These are phyloP conservation scores for Adrianichthys oophorus DNA, from an alignment of 2,797 vertebrate species.

Conservation along the genomic window DNA sequence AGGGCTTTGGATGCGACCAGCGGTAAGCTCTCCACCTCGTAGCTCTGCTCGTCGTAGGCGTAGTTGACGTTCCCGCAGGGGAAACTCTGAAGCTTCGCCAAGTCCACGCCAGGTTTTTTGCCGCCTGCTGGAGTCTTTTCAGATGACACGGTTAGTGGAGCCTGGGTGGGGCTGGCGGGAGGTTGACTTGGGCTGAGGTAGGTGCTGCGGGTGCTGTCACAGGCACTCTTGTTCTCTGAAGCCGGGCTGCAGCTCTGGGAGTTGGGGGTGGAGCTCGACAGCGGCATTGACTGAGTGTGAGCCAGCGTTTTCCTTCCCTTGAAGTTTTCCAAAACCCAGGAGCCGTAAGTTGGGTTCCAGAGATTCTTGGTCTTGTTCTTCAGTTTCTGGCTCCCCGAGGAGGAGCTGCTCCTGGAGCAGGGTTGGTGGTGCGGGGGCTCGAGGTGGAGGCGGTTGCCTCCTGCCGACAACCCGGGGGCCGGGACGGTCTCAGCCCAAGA, in stretches of 20 bases:
- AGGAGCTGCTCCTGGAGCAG: conserved; percentile 75
- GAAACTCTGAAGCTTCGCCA: conserved; percentile 88
- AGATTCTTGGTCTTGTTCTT: conserved; percentile 93
- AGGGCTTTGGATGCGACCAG: conserved; percentile 62
- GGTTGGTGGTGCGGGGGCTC: conserved; percentile 63
- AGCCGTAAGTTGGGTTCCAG: conserved; percentile 93
- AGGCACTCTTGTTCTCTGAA: conserved; percentile 70
- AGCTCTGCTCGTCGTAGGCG: conserved; percentile 85
- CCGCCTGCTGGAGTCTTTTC: conserved; percentile 50
- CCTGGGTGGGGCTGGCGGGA: conserved; percentile 68
- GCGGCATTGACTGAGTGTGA: conserved; percentile 81
- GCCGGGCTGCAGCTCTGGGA: conserved; percentile 36
- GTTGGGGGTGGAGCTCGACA: conserved; percentile 59
- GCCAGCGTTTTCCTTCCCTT: conserved; percentile 74
- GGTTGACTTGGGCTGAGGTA: conserved; percentile 64
- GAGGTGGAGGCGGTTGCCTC: conserved; percentile 72
- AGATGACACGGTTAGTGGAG: conserved; percentile 42
- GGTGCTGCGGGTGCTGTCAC: conserved; percentile 66
- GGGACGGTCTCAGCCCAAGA: conserved; percentile 70
- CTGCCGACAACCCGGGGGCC: conserved; percentile 41
- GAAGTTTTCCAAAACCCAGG: conserved; percentile 87
- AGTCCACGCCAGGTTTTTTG: conserved; percentile 67
- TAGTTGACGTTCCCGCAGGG: conserved; percentile 91
- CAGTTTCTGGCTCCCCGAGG: conserved; percentile 79
- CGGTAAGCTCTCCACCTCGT: conserved; percentile 73